These are phyloP conservation scores for Salminus brasiliensis DNA, from an alignment of 2,113 vertebrate species.

Conservation along the genomic window DNA sequence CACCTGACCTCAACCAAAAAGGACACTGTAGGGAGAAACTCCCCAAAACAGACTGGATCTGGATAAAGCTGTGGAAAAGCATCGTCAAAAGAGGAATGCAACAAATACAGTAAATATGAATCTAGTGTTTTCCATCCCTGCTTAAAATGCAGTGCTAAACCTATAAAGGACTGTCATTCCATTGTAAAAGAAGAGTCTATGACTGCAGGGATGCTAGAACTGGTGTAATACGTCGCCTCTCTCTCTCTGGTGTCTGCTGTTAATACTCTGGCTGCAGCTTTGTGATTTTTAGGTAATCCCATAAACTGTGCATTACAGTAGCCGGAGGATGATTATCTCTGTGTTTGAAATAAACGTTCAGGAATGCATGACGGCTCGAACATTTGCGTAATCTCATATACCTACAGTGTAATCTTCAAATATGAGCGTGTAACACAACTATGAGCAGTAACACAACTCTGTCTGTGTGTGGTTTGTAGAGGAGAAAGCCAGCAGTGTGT, in stretches of 20 bases:
- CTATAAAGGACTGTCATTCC: too few species aligned
- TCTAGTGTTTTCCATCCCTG: too few species aligned
- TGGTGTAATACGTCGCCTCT: too few species aligned
- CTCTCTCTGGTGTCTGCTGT: neutral
- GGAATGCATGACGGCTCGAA: neutral
- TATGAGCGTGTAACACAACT: neutral
- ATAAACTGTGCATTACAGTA: neutral
- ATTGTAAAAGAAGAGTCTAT: too few species aligned
- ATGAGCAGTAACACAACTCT: neutral
- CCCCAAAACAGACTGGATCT: too few species aligned
- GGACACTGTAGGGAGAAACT: too few species aligned
- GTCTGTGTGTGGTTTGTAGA: constrained; percentile 59
- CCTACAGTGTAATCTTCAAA: neutral
- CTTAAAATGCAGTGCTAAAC: too few species aligned
- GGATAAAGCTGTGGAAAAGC: too few species aligned
- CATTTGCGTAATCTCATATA: neutral
- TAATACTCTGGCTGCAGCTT: neutral
- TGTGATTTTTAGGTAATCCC: neutral
- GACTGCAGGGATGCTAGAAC: too few species aligned
- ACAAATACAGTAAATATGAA: too few species aligned
- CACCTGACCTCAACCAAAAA: too few species aligned
- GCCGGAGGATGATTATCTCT: neutral
- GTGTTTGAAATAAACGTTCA: neutral
- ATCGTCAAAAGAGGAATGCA: too few species aligned
- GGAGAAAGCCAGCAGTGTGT: constrained; percentile 81